Conservation (phyloP, 2,888 invertebrate species). For the Torymus texanus region DNA sequence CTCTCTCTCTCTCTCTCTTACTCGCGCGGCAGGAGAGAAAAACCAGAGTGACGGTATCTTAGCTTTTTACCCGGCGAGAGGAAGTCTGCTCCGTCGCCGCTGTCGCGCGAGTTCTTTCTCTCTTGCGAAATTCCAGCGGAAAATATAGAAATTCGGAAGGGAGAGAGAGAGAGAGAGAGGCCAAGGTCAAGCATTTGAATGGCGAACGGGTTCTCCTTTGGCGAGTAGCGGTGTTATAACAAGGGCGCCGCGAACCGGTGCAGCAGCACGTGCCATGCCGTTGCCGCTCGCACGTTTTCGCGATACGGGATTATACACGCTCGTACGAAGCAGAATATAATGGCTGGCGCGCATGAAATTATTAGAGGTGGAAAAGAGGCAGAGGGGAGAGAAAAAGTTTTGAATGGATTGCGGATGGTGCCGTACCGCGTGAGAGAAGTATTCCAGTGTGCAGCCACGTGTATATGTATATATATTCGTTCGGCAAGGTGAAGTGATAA, state of each 20-base stretch:
- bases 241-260: neutral
- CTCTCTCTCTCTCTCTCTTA: no score
- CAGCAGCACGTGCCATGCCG: neutral
- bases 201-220: conserved; percentile 25
- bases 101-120: neutral
- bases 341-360: conserved; percentile 3
- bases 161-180: conserved; percentile 10
- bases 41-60: conserved; percentile 22
- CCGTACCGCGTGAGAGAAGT: no score
- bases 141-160: conserved; percentile 27
- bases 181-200: conserved; percentile 35
- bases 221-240: conserved; percentile 4
- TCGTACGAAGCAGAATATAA: conserved; percentile 13
- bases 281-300: neutral
- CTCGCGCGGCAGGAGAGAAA: conserved; percentile 30
- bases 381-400: neutral
- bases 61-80: neutral
- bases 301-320: neutral
- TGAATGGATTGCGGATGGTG: neutral
- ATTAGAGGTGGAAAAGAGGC: neutral
- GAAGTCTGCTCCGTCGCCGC: no score
- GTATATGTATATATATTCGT: no score
- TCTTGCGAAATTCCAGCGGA: neutral
- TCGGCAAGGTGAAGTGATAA: no score
- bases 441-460: no score